Evolutionary conservation across 2,113 vertebrate species (phyloP), one percentile per base, ranked within the genome.

Genomic region (Nothoprocta pentlandii): DNA sequence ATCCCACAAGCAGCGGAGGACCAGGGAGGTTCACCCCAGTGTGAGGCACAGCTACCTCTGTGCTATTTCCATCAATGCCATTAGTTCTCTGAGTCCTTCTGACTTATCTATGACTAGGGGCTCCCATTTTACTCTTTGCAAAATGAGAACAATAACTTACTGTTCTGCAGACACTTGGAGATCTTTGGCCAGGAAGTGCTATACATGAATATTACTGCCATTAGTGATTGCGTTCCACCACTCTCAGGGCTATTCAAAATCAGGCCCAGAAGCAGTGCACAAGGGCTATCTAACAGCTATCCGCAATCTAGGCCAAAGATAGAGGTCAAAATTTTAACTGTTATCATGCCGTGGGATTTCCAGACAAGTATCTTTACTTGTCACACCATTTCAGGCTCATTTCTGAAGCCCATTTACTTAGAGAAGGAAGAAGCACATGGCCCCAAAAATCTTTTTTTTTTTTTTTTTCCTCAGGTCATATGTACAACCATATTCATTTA

Each of bases 401-500:
- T 85, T 85, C 75, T 77, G 49, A 93, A 85, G 79, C 53, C 51
- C 15, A 2, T 74, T 93, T 93, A 90, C 90, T 95, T 71, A 80
- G 22, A 74, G 11, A 4, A 51, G 7, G 16, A 71, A 42, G 47
- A 91, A 14, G 11, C 2, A 36, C 68, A 80, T 90, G 88, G 56
- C 68, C 76, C 76, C 83, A 58, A 77, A 68, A 28, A 14, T 79
- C 34, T 23, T 85, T 92, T 83, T 41, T 46, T 62, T 39, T 39
- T 23, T 85, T 92, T 83, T 41, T 46, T 62, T 39, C 8, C 42
- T 68, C 30, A 22, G 22, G 16, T 85, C 83, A 78, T 46, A 12
- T 16, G 32, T 34, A 80, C 14, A 62, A 39, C 6, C 66, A 74
- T 95, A 58, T 91, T 95, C 92, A 79, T 93, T 94, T 90, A 91